phyloP scores from a whole-genome alignment of 2,888 invertebrate species.

The Aspidiotus rigidus region DNA sequence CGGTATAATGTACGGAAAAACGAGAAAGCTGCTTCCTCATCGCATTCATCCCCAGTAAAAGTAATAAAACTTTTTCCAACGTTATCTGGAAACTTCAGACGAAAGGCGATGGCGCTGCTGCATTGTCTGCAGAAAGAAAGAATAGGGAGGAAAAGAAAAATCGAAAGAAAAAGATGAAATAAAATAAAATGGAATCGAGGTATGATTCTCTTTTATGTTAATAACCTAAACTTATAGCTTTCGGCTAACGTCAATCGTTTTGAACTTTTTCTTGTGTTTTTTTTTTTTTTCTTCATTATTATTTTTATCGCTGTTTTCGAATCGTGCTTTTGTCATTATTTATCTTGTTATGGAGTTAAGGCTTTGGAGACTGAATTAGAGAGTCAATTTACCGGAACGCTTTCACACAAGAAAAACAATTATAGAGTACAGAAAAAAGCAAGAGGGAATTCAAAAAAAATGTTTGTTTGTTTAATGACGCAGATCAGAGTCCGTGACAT shows the following conservation, averaged over 20 bases:
- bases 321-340: no score
- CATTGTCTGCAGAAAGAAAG: constrained; percentile 1
- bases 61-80: constrained; percentile 30
- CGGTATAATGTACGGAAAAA: constrained; percentile 20
- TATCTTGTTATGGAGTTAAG: no score
- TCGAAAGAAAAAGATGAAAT: no score
- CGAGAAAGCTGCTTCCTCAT: constrained; percentile 31
- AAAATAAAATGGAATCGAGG: neutral
- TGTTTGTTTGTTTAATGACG: no score
- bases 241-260: constrained; percentile 19
- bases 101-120: constrained; percentile 20
- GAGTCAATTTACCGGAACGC: no score
- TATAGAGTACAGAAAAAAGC: no score
- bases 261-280: constrained; percentile 7
- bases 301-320: neutral
- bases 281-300: constrained; percentile 9
- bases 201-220: constrained; percentile 22
- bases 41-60: constrained; percentile 30
- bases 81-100: constrained; percentile 30
- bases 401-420: no score
- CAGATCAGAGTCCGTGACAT: no score
- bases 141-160: neutral
- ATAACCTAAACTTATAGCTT: constrained; percentile 27
- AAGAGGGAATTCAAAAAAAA: no score
- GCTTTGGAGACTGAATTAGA: no score